Evolutionary conservation across 2,797 vertebrate genomes (phyloP).

Genomic region (Oreochromis grahami): DNA sequence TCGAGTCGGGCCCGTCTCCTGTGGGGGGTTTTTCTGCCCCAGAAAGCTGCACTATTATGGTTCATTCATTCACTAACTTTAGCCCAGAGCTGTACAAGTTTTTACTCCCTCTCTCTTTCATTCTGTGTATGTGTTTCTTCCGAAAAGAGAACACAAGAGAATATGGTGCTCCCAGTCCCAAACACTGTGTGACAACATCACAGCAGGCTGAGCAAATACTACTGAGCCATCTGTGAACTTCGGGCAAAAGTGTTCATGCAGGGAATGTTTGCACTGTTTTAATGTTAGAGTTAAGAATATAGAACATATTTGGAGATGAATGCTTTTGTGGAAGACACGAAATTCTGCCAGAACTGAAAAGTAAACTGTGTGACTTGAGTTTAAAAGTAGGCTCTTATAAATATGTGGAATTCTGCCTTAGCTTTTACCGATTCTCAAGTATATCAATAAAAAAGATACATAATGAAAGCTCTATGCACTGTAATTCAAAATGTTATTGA

Average conservation of each 20-base stretch:
- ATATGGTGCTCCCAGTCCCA: conserved; percentile 31
- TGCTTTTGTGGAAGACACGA: background rate
- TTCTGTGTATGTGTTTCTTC: background rate
- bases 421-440: background rate
- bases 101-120: conserved; percentile 21
- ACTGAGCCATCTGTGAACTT: conserved; percentile 51
- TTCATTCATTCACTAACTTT: conserved; percentile 49
- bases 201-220: conserved; percentile 49
- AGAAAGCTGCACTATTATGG: conserved; percentile 43
- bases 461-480: background rate
- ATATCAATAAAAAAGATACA: background rate
- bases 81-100: conserved; percentile 41
- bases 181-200: conserved; percentile 38
- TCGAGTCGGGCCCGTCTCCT: background rate
- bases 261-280: conserved; percentile 12
- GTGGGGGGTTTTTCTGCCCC: conserved; percentile 15
- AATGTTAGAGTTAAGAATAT: conserved; percentile 1
- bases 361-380: background rate
- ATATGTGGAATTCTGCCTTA: background rate
- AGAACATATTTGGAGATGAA: background rate
- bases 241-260: conserved; percentile 6
- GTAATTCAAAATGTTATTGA: background rate
- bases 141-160: conserved; percentile 6
- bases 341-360: background rate
- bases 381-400: background rate